Conservation (phyloP, 2,888 invertebrate species). For the Hololepta plana region DNA sequence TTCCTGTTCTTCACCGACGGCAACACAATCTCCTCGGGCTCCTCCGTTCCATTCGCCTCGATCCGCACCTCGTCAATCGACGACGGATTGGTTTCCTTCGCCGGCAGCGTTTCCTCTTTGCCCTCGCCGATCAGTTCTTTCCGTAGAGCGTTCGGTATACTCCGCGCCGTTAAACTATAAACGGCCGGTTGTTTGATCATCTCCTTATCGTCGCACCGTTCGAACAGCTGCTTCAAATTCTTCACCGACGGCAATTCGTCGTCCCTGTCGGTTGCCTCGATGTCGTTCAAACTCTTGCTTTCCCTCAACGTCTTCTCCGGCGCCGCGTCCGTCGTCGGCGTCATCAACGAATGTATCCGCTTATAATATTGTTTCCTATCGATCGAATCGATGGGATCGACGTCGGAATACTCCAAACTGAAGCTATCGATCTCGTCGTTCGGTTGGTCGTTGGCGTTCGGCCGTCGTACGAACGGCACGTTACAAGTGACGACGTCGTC, state of each 20-base stretch:
- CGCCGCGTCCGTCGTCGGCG: conserved; percentile 2
- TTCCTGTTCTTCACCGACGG: no score
- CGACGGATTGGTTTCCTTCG: no score
- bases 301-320: conserved; percentile 11
- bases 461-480: no score
- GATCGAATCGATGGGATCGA: conserved; percentile 6
- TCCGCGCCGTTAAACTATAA: conserved; percentile 61
- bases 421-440: no score
- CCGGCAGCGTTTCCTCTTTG: conserved; percentile 5
- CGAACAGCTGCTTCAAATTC: conserved; percentile 11
- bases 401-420: no score
- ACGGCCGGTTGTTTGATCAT: conserved; percentile 53
- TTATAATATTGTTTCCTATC: conserved; percentile 3
- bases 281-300: conserved; percentile 15
- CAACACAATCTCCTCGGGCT: no score
- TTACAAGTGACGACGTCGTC: no score
- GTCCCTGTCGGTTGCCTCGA: background rate
- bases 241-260: conserved; percentile 7
- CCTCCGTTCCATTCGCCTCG: no score
- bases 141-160: conserved; percentile 55
- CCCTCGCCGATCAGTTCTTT: conserved; percentile 37
- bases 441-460: no score
- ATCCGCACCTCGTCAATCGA: no score
- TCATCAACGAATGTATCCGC: conserved; percentile 6
- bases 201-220: conserved; percentile 60